A percentile compares a stretch with the other conserved stretches of the same genome.
Conservation (phyloP, 2,797 vertebrate genomes). For the Hippopotamyrus pictus region DNA sequence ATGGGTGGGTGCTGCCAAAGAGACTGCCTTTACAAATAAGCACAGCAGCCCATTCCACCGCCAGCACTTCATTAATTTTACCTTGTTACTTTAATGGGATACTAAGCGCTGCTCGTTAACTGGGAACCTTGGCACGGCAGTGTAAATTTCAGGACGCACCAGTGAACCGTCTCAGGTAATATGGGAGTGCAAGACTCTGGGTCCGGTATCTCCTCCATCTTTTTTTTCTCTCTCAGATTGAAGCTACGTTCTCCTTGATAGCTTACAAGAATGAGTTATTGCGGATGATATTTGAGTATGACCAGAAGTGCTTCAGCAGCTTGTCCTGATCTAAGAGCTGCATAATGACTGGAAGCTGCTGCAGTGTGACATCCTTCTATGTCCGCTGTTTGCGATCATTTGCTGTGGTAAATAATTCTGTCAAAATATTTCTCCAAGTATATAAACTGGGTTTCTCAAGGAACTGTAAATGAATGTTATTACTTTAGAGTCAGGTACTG, state of each 20-base stretch:
- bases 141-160: background rate
- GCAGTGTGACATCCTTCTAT: background rate
- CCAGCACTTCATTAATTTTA: slow-evolving; percentile 7
- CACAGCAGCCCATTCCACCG: background rate
- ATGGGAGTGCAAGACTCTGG: background rate
- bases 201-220: background rate
- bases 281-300: background rate
- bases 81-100: slow-evolving; percentile 13
- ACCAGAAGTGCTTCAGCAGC: background rate
- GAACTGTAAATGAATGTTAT: background rate
- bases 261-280: background rate
- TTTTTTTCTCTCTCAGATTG: background rate
- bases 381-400: background rate
- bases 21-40: background rate
- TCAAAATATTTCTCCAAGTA: background rate
- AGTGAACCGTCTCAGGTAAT: background rate
- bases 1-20: background rate
- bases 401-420: background rate
- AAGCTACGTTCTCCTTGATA: background rate
- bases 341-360: background rate
- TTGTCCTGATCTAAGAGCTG: background rate
- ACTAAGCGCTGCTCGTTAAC: slow-evolving; percentile 7
- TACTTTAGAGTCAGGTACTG: background rate
- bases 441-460: background rate
- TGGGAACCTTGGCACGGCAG: background rate